phyloP scores from a whole-genome alignment of 1,140 invertebrate genomes.

The Copidosoma floridanum region DNA sequence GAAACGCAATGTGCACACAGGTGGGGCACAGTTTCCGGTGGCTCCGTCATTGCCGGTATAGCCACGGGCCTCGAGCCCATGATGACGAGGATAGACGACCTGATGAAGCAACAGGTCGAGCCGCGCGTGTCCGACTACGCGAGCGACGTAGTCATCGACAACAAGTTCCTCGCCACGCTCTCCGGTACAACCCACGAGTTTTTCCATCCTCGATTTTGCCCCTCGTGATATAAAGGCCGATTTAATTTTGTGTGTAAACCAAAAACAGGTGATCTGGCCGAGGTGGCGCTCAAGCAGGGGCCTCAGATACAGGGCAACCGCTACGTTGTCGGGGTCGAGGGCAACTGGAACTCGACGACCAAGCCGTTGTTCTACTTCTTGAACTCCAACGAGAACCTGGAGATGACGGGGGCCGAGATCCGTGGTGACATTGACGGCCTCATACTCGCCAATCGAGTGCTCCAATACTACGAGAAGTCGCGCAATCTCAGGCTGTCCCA shows the following conservation, averaged over 20 bases:
- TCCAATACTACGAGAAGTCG: slow-evolving; percentile 46
- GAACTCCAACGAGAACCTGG: slow-evolving; percentile 58
- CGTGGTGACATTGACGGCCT: slow-evolving; percentile 75
- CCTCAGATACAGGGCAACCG: slow-evolving; percentile 50
- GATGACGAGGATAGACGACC: slow-evolving; percentile 53
- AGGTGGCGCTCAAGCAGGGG: slow-evolving; percentile 68
- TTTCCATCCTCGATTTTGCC: no score
- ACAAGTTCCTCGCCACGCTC: slow-evolving; percentile 46
- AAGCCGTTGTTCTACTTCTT: slow-evolving; percentile 70
- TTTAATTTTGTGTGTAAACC: no score
- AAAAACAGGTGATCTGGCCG: slow-evolving; percentile 70
- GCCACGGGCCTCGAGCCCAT: slow-evolving; percentile 70
- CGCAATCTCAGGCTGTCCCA: slow-evolving; percentile 66
- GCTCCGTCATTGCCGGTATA: slow-evolving; percentile 69
- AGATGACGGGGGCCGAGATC: slow-evolving; percentile 74
- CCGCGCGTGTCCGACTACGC: background rate
- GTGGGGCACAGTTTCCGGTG: slow-evolving; percentile 68
- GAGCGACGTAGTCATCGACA: slow-evolving; percentile 30
- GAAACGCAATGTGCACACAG: slow-evolving; percentile 23
- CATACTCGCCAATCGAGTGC: slow-evolving; percentile 62
- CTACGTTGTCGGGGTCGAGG: slow-evolving; percentile 61
- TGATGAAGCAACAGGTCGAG: slow-evolving; percentile 39
- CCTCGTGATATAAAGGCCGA: no score
- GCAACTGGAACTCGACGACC: slow-evolving; percentile 72
- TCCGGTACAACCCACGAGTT: no score